These are phyloP conservation scores for Mareca penelope DNA, from an alignment of 2,797 vertebrate species.

Conservation along the genomic window DNA sequence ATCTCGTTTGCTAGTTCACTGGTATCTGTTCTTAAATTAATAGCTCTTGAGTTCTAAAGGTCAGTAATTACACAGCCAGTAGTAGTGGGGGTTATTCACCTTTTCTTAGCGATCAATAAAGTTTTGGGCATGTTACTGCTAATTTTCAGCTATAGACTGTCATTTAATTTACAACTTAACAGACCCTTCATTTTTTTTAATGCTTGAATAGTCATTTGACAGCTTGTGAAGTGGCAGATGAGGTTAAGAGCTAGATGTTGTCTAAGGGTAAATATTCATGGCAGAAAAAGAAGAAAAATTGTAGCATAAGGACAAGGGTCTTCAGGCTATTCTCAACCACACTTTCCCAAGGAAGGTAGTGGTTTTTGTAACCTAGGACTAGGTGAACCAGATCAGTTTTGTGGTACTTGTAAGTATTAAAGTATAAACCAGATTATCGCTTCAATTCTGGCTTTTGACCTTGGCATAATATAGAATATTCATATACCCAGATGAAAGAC, in stretches of 20 bases:
- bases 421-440: slow-evolving; percentile 27
- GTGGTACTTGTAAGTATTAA: slow-evolving; percentile 15
- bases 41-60: slow-evolving; percentile 54
- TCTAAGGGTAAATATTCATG: slow-evolving; percentile 38
- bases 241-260: slow-evolving; percentile 51
- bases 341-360: background rate
- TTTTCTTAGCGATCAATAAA: slow-evolving; percentile 73
- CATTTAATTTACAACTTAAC: slow-evolving; percentile 64
- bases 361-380: background rate
- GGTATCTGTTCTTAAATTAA: slow-evolving; percentile 63
- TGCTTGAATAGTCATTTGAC: slow-evolving; percentile 61
- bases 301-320: background rate
- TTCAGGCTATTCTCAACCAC: background rate
- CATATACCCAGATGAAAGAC: slow-evolving; percentile 19
- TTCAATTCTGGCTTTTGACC: slow-evolving; percentile 46
- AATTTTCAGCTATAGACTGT: slow-evolving; percentile 65
- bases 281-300: background rate
- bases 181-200: slow-evolving; percentile 59
- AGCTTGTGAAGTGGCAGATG: slow-evolving; percentile 44
- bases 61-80: slow-evolving; percentile 67
- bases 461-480: slow-evolving; percentile 49
- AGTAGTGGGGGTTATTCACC: slow-evolving; percentile 47
- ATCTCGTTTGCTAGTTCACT: slow-evolving; percentile 26
- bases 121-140: slow-evolving; percentile 63
- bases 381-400: background rate